Conservation (phyloP, 2,797 vertebrate genomes). For the Carduelis carduelis region DNA sequence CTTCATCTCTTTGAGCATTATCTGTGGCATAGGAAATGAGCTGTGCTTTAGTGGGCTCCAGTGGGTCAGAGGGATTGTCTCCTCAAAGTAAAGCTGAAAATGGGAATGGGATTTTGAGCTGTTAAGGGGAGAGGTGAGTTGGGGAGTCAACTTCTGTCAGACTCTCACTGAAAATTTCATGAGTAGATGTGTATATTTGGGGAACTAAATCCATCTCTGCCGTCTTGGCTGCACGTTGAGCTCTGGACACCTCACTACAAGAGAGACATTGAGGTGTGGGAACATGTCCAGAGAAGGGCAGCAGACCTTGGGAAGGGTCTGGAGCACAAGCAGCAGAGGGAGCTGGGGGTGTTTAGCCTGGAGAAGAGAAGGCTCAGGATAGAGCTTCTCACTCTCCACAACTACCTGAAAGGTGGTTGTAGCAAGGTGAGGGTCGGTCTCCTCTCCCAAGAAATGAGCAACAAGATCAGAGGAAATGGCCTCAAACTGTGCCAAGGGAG, state of each 20-base stretch:
- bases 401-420: background rate
- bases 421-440: rapidly evolving
- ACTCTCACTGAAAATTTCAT: background rate
- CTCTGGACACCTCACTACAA: background rate
- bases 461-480: background rate
- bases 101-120: background rate
- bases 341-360: background rate
- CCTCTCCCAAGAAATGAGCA: background rate
- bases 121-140: background rate
- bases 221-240: rapidly evolving
- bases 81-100: background rate
- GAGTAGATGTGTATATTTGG: background rate
- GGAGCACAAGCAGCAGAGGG: background rate
- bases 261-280: background rate
- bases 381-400: background rate
- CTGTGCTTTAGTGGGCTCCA: background rate
- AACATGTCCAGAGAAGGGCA: background rate
- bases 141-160: rapidly evolving
- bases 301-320: background rate
- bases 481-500: background rate
- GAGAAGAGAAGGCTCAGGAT: background rate
- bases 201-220: background rate
- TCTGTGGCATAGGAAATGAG: background rate
- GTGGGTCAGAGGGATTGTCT: background rate
- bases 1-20: background rate